Evolutionary conservation across 1,140 invertebrate species (phyloP).

Genomic region (Lepidurus apus): DNA sequence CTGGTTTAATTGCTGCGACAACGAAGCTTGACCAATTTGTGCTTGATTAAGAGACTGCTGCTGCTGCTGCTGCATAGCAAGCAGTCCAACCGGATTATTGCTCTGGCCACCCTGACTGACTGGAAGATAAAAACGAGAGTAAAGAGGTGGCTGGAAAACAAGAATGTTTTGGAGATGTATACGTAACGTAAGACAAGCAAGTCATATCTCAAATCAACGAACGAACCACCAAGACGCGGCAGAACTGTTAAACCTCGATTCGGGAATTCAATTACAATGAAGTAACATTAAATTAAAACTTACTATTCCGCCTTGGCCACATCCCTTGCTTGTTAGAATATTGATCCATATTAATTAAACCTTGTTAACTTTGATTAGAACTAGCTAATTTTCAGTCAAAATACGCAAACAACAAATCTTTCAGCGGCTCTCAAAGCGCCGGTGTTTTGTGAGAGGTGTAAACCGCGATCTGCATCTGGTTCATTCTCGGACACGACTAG

Average conservation of each 20-base stretch:
- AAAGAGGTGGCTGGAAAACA: background rate
- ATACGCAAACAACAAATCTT: too few species aligned
- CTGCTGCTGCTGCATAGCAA: conserved; percentile 1
- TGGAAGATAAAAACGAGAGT: background rate
- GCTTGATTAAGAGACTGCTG: conserved; percentile 2
- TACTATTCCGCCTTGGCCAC: background rate
- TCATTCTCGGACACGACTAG: too few species aligned
- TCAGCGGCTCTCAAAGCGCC: too few species aligned
- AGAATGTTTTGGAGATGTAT: background rate
- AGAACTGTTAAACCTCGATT: too few species aligned
- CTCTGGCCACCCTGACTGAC: background rate
- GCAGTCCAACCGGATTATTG: background rate
- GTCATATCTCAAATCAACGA: too few species aligned
- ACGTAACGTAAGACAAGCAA: too few species aligned
- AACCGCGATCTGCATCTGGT: too few species aligned
- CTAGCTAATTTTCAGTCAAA: too few species aligned
- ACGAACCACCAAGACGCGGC: too few species aligned
- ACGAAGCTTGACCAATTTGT: background rate
- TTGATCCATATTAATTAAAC: background rate
- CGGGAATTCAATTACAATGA: background rate
- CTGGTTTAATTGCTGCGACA: background rate
- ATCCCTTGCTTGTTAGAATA: background rate
- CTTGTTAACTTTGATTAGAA: background rate
- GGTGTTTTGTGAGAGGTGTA: too few species aligned
- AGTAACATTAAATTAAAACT: background rate